Conservation (phyloP, 2,888 invertebrate genomes). For the Andrena bicolor region DNA sequence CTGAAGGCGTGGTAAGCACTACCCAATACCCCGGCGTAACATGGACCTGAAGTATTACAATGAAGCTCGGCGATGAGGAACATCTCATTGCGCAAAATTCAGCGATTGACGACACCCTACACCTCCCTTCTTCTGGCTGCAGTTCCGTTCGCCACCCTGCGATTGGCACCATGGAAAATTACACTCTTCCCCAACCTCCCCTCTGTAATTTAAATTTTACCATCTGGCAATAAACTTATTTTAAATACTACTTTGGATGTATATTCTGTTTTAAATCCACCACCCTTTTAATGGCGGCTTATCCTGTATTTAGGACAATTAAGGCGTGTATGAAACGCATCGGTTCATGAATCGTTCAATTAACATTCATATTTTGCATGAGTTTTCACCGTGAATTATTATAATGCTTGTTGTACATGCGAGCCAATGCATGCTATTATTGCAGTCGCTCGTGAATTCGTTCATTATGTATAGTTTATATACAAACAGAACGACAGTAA, state of each 20-base stretch:
- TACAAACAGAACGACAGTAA: background rate
- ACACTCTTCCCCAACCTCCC: background rate
- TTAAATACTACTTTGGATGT: conserved; percentile 27
- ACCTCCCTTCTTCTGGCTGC: conserved; percentile 15
- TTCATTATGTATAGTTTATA: background rate
- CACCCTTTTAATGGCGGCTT: background rate
- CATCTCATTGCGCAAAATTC: conserved; percentile 39
- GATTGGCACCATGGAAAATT: conserved; percentile 38
- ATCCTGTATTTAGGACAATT: background rate
- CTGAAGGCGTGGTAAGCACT: conserved; percentile 44
- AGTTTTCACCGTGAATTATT: background rate
- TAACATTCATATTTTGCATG: background rate
- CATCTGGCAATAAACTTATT: conserved; percentile 54
- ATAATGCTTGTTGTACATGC: background rate
- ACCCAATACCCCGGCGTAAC: conserved; percentile 39
- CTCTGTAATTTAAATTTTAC: conserved; percentile 31
- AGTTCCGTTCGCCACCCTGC: conserved; percentile 6
- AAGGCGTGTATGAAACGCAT: background rate
- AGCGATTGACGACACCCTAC: conserved; percentile 29
- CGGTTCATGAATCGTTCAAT: background rate
- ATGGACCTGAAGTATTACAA: conserved; percentile 59
- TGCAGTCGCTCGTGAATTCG: background rate
- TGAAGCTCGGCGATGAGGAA: conserved; percentile 41
- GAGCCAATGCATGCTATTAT: background rate
- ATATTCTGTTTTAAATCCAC: background rate